phyloP scores from a whole-genome alignment of 92 coral and sea anemone species.

The Siderastrea siderea region DNA sequence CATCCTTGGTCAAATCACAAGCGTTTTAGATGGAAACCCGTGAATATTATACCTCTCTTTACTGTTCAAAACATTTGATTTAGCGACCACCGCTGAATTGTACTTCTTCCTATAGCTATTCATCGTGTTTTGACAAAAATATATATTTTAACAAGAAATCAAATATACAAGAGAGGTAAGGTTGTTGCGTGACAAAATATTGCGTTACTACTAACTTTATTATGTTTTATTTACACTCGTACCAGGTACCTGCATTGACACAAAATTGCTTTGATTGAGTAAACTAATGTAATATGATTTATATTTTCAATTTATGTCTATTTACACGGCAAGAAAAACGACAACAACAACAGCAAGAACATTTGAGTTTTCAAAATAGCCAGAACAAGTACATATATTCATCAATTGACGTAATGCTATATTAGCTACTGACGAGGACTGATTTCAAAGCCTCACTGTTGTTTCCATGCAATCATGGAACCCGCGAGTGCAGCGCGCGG shows the following conservation, averaged over 20 bases:
- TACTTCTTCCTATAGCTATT: slow-evolving; percentile 1
- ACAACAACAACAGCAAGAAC: no score
- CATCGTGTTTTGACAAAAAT: not conserved
- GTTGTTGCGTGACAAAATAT: slow-evolving; percentile 27
- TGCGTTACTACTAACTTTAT: slow-evolving; percentile 5
- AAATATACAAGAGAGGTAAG: not conserved
- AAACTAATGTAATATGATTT: not conserved
- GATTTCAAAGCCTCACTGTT: no score
- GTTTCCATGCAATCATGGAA: no score
- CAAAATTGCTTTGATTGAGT: not conserved
- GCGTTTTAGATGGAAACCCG: not conserved
- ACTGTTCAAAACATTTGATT: not conserved
- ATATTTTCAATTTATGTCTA: not conserved
- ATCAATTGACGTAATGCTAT: no score
- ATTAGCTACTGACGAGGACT: no score
- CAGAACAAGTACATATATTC: no score
- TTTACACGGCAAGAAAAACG: no score
- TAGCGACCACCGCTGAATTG: not conserved
- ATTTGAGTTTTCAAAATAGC: no score
- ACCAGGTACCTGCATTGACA: not conserved
- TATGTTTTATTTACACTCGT: not conserved
- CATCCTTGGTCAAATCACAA: not conserved
- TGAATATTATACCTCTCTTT: slow-evolving; percentile 11
- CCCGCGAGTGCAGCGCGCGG: no score
- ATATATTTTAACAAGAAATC: not conserved